These are phyloP conservation scores for Ictalurus furcatus DNA, from an alignment of 2,113 vertebrate species.

Conservation along the genomic window DNA sequence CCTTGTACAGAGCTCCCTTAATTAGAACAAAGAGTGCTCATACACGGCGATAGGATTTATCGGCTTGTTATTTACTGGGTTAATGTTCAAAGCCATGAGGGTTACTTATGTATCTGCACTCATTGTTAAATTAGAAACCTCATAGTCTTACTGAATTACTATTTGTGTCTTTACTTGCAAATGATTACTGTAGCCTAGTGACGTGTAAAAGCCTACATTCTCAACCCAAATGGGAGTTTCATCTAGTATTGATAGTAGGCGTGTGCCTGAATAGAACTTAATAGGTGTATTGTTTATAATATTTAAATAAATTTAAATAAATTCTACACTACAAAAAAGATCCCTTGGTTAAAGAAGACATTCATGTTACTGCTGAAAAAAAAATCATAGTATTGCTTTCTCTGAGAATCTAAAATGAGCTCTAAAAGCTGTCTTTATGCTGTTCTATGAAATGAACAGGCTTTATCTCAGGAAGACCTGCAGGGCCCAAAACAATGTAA, in stretches of 20 bases:
- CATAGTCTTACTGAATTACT: background rate
- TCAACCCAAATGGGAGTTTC: background rate
- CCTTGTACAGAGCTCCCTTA: background rate
- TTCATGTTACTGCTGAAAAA: background rate
- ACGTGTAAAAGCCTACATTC: background rate
- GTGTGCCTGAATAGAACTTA: background rate
- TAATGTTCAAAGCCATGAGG: background rate
- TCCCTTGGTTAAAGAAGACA: background rate
- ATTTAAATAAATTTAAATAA: background rate
- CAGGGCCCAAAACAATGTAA: background rate
- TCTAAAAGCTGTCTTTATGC: background rate
- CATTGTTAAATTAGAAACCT: background rate
- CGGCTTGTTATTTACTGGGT: constrained; percentile 28
- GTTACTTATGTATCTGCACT: background rate
- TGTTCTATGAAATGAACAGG: background rate
- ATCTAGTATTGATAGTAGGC: background rate
- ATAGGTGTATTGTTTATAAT: background rate
- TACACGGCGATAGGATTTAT: constrained; percentile 39
- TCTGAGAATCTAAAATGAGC: background rate
- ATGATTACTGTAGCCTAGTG: background rate
- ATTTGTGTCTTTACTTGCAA: background rate
- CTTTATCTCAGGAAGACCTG: background rate
- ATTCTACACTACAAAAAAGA: background rate
- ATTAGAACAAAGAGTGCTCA: constrained; percentile 35
- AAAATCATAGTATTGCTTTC: background rate